phyloP scores from a whole-genome alignment of 1,140 invertebrate species.

The Hirudo medicinalis region DNA sequence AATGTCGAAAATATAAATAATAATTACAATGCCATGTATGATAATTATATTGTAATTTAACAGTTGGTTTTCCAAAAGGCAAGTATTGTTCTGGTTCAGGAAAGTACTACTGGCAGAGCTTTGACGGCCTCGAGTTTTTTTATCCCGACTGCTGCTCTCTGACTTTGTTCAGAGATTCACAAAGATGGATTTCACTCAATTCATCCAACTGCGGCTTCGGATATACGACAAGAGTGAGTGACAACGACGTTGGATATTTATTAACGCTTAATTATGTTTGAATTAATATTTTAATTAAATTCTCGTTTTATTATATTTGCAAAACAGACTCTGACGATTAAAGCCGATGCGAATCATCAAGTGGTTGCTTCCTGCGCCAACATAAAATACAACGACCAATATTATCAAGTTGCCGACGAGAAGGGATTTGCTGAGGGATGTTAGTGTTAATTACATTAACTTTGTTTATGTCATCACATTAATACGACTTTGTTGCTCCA shows the following conservation, averaged over 20 bases:
- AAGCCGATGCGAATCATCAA: too few species aligned
- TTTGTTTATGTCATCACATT: background rate
- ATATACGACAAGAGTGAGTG: background rate
- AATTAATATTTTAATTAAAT: background rate
- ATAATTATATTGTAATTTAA: too few species aligned
- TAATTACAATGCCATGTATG: too few species aligned
- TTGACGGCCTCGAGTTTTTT: background rate
- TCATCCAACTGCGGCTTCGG: background rate
- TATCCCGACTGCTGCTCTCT: background rate
- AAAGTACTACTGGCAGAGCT: slow-evolving; percentile 2
- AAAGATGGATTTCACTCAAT: background rate
- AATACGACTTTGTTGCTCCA: background rate
- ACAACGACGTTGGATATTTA: too few species aligned
- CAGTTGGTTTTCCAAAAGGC: too few species aligned
- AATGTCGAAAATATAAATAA: too few species aligned
- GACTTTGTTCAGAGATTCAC: background rate
- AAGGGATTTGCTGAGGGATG: too few species aligned
- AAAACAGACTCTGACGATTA: background rate
- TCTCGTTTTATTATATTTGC: background rate
- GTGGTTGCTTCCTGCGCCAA: too few species aligned
- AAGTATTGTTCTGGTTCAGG: slow-evolving; percentile 6
- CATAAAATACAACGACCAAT: too few species aligned
- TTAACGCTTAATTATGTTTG: background rate
- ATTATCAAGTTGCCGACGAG: too few species aligned
- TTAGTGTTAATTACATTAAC: too few species aligned